Conservation (phyloP, 2,888 invertebrate species). For the Ashinkailepas kermadecensis region DNA sequence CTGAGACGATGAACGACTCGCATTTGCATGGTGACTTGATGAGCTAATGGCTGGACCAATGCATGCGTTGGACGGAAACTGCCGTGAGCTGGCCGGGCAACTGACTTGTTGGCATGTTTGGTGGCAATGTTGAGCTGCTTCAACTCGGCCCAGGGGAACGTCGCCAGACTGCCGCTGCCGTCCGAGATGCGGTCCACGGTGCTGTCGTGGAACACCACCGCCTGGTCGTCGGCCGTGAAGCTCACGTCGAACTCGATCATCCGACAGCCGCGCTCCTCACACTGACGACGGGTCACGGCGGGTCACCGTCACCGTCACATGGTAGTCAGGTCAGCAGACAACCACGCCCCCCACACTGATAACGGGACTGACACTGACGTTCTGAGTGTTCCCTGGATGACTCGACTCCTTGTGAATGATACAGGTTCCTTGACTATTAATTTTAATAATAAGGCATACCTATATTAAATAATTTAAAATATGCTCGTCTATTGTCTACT, state of each 20-base stretch:
- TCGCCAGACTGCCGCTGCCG: conserved; percentile 47
- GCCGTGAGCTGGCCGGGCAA: not conserved
- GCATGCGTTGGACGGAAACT: not conserved
- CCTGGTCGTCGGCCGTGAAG: conserved; percentile 62
- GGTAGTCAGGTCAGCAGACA: not conserved
- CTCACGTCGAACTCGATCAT: conserved; percentile 70
- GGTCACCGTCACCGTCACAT: not conserved
- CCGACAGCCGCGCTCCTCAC: conserved; percentile 60
- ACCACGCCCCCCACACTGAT: not conserved
- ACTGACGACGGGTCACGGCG: conserved; percentile 52
- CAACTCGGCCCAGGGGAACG: conserved; percentile 56
- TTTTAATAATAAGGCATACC: too few species aligned
- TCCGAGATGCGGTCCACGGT: conserved; percentile 59
- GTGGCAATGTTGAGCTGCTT: conserved; percentile 48
- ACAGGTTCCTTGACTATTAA: too few species aligned
- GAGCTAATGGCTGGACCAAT: too few species aligned
- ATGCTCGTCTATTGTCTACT: too few species aligned
- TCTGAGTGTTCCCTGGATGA: too few species aligned
- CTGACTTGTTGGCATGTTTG: not conserved
- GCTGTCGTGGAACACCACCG: conserved; percentile 67
- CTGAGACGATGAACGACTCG: too few species aligned
- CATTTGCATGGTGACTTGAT: too few species aligned
- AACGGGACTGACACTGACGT: too few species aligned
- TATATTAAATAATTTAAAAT: too few species aligned
- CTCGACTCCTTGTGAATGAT: too few species aligned